Conservation (phyloP, 2,888 invertebrate genomes). For the Leistus spinibarbis region DNA sequence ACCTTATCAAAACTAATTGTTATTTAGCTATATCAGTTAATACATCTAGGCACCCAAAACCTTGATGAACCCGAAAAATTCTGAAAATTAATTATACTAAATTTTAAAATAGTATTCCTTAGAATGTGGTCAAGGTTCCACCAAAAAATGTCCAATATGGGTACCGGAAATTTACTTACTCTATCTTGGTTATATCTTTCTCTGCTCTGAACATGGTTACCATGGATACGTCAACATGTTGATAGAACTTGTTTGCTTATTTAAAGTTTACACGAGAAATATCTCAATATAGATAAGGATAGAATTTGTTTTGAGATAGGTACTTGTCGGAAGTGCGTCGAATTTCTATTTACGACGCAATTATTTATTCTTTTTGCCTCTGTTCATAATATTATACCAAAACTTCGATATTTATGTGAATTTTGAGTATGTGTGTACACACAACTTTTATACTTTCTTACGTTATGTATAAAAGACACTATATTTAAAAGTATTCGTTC, state of each 20-base stretch:
- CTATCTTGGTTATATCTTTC: slow-evolving; percentile 22
- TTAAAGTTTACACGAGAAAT: not conserved
- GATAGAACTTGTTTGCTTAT: not conserved
- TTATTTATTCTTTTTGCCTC: not conserved
- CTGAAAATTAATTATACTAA: too few species aligned
- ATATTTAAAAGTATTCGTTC: too few species aligned
- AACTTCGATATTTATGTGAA: too few species aligned
- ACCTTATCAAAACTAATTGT: not conserved
- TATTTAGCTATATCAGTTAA: not conserved
- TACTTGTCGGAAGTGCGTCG: slow-evolving; percentile 4
- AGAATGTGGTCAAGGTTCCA: too few species aligned
- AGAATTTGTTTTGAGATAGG: not conserved
- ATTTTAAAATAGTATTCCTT: too few species aligned
- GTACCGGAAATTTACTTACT: slow-evolving; percentile 23
- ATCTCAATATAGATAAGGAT: slow-evolving; percentile 2
- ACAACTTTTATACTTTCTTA: too few species aligned
- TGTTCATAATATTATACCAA: too few species aligned
- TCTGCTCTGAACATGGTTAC: slow-evolving; percentile 13
- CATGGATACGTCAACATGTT: not conserved
- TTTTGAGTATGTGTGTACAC: too few species aligned
- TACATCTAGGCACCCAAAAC: not conserved
- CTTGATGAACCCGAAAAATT: too few species aligned
- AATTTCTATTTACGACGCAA: not conserved
- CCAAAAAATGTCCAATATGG: not conserved
- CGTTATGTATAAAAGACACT: too few species aligned